Percentiles rank a stretch among this genome's conserved stretches.
phyloP scores from a whole-genome alignment of 2,113 vertebrate genomes.

The Hydrochoerus hydrochaeris region DNA sequence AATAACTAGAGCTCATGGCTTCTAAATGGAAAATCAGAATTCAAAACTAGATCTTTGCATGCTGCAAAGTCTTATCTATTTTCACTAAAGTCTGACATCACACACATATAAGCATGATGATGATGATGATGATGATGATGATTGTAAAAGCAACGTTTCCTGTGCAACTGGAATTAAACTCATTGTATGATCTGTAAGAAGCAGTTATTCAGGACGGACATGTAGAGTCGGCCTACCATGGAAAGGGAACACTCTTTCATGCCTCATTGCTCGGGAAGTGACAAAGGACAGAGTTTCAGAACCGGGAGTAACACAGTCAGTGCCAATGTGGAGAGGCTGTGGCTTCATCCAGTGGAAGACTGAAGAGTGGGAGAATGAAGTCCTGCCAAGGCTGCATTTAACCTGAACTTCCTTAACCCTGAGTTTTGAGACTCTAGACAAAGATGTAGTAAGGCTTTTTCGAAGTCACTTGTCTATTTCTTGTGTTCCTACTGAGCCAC shows the following conservation, averaged over 20 bases:
- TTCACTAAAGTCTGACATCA: background rate
- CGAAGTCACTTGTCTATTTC: background rate
- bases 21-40: background rate
- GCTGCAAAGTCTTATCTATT: background rate
- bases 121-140: background rate
- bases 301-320: background rate
- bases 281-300: background rate
- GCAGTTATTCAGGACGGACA: background rate
- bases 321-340: background rate
- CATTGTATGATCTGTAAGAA: background rate
- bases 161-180: background rate
- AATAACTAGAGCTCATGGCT: background rate
- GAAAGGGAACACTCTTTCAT: background rate
- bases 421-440: background rate
- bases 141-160: background rate
- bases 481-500: background rate
- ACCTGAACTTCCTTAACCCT: background rate
- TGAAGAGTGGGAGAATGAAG: background rate
- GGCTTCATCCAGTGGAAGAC: background rate
- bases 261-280: background rate
- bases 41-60: background rate
- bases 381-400: background rate
- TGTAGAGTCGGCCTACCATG: background rate
- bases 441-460: background rate
- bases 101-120: background rate